These are phyloP conservation scores for Onthophagus sagittarius DNA, from an alignment of 2,888 invertebrate genomes.

Conservation along the genomic window DNA sequence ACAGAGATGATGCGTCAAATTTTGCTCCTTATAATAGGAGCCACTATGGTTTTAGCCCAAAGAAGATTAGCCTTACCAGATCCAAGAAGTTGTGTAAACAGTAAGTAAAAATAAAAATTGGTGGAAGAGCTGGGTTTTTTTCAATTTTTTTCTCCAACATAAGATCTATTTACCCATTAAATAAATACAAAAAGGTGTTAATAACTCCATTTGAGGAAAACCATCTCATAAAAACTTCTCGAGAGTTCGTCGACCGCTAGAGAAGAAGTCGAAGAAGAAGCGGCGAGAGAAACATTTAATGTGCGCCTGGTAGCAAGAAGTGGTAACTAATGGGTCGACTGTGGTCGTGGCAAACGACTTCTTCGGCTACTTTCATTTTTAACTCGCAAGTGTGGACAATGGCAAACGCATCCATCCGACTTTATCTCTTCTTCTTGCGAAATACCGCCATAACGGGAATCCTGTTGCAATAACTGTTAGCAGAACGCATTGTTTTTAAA, in stretches of 20 bases:
- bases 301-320: not conserved
- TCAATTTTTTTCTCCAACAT: too few relatives aligned
- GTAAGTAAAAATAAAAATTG: conserved; percentile 55
- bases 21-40: conserved; percentile 63
- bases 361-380: not conserved
- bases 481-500: not conserved
- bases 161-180: too few relatives aligned
- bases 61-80: conserved; percentile 83
- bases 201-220: not conserved
- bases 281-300: not conserved
- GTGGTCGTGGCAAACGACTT: not conserved
- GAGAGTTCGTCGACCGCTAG: not conserved
- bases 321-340: not conserved
- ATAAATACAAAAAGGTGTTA: not conserved
- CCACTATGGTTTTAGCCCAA: conserved; percentile 68
- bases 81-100: conserved; percentile 83
- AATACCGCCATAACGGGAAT: not conserved
- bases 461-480: not conserved
- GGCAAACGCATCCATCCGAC: not conserved
- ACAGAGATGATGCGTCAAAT: conserved; percentile 45
- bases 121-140: not conserved
- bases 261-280: not conserved
- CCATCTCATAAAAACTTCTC: not conserved
- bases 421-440: not conserved
- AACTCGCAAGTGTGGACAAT: not conserved